Evolutionary conservation across 2,888 invertebrate genomes (phyloP).

Genomic region (Arrhopalites spinosus): DNA sequence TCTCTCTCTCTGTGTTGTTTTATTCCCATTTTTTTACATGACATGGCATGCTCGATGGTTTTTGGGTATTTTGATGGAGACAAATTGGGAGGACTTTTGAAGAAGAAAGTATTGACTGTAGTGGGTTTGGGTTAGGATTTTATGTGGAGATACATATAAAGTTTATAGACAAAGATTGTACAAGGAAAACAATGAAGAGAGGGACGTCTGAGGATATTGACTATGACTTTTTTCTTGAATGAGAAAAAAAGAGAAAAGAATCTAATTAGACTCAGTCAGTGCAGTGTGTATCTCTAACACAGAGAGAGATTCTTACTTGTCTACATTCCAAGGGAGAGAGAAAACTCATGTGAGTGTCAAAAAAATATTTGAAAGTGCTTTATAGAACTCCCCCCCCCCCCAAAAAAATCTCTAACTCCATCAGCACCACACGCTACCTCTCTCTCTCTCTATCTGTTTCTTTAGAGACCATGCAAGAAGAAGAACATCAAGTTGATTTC

Average conservation of each 20-base stretch:
- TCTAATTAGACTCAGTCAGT: slow-evolving; percentile 16
- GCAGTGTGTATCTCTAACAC: neutral
- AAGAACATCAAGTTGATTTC: slow-evolving; percentile 25
- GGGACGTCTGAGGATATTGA: neutral
- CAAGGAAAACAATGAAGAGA: too few species aligned
- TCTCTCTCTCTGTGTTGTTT: too few species aligned
- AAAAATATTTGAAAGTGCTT: slow-evolving; percentile 17
- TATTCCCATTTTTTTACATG: too few species aligned
- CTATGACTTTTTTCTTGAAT: slow-evolving; percentile 1
- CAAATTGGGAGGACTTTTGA: too few species aligned
- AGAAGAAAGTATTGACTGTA: too few species aligned
- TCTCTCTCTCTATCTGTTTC: neutral
- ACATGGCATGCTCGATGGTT: too few species aligned
- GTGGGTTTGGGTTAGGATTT: too few species aligned
- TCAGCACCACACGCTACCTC: neutral
- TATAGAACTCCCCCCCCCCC: too few species aligned
- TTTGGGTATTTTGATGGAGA: too few species aligned
- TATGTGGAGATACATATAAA: too few species aligned
- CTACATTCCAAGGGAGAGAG: slow-evolving; percentile 2
- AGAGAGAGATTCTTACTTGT: slow-evolving; percentile 1
- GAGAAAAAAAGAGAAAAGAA: slow-evolving; percentile 14
- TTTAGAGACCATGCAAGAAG: neutral
- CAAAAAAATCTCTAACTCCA: slow-evolving; percentile 3
- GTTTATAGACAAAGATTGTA: too few species aligned
- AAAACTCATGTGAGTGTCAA: slow-evolving; percentile 12